These are phyloP conservation scores for Perccottus glenii DNA, from an alignment of 2,113 vertebrate genomes.

Conservation along the genomic window DNA sequence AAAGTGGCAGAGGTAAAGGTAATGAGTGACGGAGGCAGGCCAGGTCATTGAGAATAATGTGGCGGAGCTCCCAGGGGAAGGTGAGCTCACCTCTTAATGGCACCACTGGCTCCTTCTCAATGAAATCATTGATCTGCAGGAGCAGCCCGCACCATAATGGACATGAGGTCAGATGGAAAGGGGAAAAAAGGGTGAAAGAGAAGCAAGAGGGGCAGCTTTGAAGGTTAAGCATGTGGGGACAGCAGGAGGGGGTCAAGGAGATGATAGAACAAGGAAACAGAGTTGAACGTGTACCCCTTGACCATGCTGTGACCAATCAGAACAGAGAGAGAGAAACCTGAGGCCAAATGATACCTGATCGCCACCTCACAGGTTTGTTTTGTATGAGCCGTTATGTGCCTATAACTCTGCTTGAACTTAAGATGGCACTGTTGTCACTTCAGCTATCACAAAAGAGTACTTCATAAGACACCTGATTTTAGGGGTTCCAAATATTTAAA, in stretches of 20 bases:
- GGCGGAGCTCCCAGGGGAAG: constrained; percentile 64
- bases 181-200: constrained; percentile 19
- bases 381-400: not conserved
- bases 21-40: constrained; percentile 46
- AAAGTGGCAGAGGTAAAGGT: constrained; percentile 39
- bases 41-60: constrained; percentile 71
- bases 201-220: constrained; percentile 37
- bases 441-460: not conserved
- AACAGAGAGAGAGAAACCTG: constrained; percentile 11
- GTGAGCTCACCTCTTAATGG: constrained; percentile 82
- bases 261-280: not conserved
- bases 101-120: constrained; percentile 76
- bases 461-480: not conserved
- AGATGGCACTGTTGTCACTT: not conserved
- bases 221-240: constrained; percentile 20
- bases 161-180: constrained; percentile 47
- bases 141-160: constrained; percentile 53
- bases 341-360: not conserved
- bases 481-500: not conserved
- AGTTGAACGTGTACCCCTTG: not conserved
- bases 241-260: not conserved
- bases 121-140: constrained; percentile 79
- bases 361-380: constrained; percentile 5
- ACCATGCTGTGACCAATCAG: constrained; percentile 14
- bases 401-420: not conserved